These are phyloP conservation scores for Thunnus maccoyii DNA, from an alignment of 2,113 vertebrate species.

Conservation along the genomic window DNA sequence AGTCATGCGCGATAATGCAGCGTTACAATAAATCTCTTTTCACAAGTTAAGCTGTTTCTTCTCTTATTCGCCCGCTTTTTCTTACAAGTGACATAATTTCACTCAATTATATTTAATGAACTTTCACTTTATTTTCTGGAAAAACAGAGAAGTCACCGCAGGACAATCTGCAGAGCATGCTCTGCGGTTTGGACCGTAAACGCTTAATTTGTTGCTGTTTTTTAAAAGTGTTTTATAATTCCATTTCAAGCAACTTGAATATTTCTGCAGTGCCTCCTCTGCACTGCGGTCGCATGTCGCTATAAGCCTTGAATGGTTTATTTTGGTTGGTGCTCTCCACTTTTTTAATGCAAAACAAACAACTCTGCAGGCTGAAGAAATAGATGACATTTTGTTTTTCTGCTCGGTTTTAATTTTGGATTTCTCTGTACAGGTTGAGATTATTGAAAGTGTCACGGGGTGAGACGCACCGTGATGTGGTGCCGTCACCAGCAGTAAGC, in stretches of 20 bases:
- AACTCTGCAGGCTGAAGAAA: neutral
- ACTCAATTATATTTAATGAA: neutral
- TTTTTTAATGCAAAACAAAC: constrained; percentile 35
- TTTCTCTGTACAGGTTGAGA: neutral
- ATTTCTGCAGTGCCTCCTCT: constrained; percentile 44
- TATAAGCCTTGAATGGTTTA: constrained; percentile 43
- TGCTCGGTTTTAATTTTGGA: neutral
- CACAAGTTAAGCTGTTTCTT: neutral
- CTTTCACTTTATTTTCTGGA: neutral
- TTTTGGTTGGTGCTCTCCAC: constrained; percentile 36
- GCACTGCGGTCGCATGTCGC: constrained; percentile 40
- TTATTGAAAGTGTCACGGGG: constrained; percentile 1
- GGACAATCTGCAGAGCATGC: neutral
- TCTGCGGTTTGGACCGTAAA: constrained; percentile 11
- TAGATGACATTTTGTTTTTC: constrained; percentile 19
- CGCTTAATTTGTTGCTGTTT: constrained; percentile 2
- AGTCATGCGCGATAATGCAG: constrained; percentile 4
- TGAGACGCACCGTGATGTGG: constrained; percentile 13
- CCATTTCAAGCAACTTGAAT: constrained; percentile 23
- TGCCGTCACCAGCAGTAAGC: constrained; percentile 11
- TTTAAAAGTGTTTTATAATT: constrained; percentile 13
- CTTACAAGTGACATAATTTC: neutral
- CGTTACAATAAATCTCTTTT: neutral
- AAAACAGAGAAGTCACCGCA: neutral
- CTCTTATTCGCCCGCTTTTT: neutral